Evolutionary conservation across 2,797 vertebrate genomes (phyloP), one percentile per base, ranked within the genome.

Genomic region (Acropternis orthonyx): DNA sequence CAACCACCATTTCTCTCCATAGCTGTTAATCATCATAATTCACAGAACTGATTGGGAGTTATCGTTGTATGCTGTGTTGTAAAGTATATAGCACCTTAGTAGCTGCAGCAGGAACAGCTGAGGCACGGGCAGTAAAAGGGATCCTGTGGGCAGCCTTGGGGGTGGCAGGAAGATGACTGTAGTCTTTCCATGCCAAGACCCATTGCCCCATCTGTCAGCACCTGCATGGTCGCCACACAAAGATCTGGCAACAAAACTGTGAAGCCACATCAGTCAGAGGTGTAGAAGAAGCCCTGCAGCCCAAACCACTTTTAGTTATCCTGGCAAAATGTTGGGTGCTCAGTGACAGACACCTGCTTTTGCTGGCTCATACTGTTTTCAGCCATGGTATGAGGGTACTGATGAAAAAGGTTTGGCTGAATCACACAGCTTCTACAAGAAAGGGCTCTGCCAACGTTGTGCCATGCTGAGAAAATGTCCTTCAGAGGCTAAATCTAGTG

Each of bases 351-450:
- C 59, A 80, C 46, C 83, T 95, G 79, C 32, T 90, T 84, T 85
- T 92, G 41, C 55, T 83, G 90, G 88, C 74, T 95, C 59, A 26
- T 76, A 73, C 44, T 86, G 54, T 75, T 89, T 94, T 58, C 66
- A 92, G 32, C 11, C 6, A 9, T 22, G 23, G 21, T 83, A 30
- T n/a, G 27, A 88, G 46, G 49, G 7, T 28, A 81, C 24, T 72
- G 66, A 92, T 88, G 82, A 84, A 84, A 92, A 85, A 67, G 10
- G 16, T 62, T 69, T 80, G 90, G 62, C 69, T 48, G 54, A 85
- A 69, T 92, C 73, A 55, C 37, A 68, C 14, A 54, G 52, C 8
- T 77, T 71, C 75, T 68, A n/a, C 5, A 56, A 46, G 46, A 81
- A 88, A 89, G n/a, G 14, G n/a, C 34, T 92, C 51, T 75, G 78